Base-by-base conservation (phyloP, 1,140 invertebrate genomes). In the Zaprionus ghesquierei region DNA sequence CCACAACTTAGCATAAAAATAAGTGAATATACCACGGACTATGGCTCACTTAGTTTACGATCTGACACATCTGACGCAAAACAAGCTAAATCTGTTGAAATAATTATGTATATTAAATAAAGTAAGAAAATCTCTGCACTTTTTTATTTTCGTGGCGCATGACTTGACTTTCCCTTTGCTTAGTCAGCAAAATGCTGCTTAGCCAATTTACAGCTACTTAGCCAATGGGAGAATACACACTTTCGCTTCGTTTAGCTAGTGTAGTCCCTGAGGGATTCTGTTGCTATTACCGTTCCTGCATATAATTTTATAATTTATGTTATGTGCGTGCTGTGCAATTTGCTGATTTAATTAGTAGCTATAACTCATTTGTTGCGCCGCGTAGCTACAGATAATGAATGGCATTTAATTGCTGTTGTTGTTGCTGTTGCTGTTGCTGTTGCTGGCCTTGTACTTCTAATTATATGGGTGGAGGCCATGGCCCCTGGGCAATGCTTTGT, bases 341-440 rank as follows among this genome's bases (percentile, higher is more conserved):
- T 87, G 85, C 75, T 82, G 82, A 87, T 87, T 87, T 87, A 87
- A 87, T 87, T 87, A 89, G 82, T 79, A 66, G 79, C 62, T 58
- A 82, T 87, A 89, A 87, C 62, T 87, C 82, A 87, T 89, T 86
- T 81, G 77, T 84, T 77, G 60, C 50, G 65, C 44, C 50, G 69
- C 49, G 75, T 35, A 31, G 58, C 59, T 38, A 69, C 71, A 87
- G 82, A 87, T 89, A 89, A 87, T 89, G 82, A 87, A 87, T 89
- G 81, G 66, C 66, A 69, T 79, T 76, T 87, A 82, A 86, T 86
- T 86, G 82, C 79, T 73, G 62, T 54, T 50, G 70, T 75, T 53
- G 68, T 33, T 13, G 1, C 2, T 25, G 25, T 25, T 25, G 25
- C 5, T 25, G 25, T 85, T 85, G 81, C 77, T 72, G 58, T 50